Percentiles rank a stretch among this genome's conserved stretches.
Conservation (phyloP, 2,888 invertebrate genomes). For the Lydus trimaculatus region DNA sequence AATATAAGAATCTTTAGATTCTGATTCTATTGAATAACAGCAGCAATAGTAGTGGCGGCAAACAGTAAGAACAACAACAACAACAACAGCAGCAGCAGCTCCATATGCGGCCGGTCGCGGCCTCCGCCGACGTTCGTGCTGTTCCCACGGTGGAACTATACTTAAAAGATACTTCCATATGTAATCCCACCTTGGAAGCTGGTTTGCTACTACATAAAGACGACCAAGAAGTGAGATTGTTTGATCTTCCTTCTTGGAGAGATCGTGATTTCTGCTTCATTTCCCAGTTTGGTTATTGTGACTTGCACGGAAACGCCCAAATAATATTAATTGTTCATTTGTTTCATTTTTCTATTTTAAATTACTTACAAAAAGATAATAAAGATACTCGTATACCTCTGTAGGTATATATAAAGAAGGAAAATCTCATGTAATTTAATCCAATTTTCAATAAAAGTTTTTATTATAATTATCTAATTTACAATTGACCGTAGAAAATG, state of each 20-base stretch:
- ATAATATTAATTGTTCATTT: background rate
- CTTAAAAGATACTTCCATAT: slow-evolving; percentile 29
- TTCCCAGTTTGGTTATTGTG: background rate
- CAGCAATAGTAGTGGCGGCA: background rate
- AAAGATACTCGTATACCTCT: too few species aligned
- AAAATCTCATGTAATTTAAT: background rate
- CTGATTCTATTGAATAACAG: background rate
- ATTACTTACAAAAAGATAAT: too few species aligned
- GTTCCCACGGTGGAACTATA: slow-evolving; percentile 33
- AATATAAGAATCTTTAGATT: background rate
- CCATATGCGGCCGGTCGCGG: slow-evolving; percentile 29
- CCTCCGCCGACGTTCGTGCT: slow-evolving; percentile 17
- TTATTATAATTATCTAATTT: background rate
- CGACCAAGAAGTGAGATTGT: background rate
- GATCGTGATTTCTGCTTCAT: slow-evolving; percentile 4
- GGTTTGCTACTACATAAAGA: slow-evolving; percentile 4
- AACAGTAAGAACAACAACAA: background rate
- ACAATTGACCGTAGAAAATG: background rate
- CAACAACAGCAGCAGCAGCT: slow-evolving; percentile 16
- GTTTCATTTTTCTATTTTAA: background rate
- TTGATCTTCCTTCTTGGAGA: background rate
- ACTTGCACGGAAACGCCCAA: background rate
- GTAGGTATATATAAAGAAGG: background rate
- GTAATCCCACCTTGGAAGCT: slow-evolving; percentile 25
- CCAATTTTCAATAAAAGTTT: background rate